Base-by-base conservation (phyloP, 2,888 invertebrate genomes). In the Cephus runcator region DNA sequence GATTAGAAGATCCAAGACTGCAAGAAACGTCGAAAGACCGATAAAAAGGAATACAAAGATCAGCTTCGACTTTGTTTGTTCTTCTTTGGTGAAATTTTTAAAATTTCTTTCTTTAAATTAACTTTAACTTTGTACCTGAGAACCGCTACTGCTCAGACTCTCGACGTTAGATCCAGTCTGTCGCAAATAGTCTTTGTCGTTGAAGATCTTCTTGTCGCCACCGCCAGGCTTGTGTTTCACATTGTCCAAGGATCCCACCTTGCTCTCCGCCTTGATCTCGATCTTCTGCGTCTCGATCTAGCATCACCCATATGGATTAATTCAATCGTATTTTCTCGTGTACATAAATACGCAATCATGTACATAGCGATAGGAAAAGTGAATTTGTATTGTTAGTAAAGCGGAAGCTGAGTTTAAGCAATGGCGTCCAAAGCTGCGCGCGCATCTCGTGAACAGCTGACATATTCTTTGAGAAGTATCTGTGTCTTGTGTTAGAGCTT, bases 141-240 rank as follows among this genome's bases (percentile, higher is more conserved):
- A 87, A 77, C 89, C 89, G 81, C 90, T 91, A 77, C 90, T 90
- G 78, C 88, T 88, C 79, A 90, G 84, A 77, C 88, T 89, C 80
- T 89, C 90, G 6, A 88, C 88, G 76, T 88, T 88, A 1, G 88
- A 86, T 76, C 88, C 84, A 23, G 87, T 94, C 93, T 97, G 97
- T 93, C 96, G 96, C 92, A 97, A 94, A 93, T 97, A 97, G 83
- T 96, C 96, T 93, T 96, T 97, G 92, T 97, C 97, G 91, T 97
- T 97, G 92, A 97, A 97, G 90, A 98, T 98, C 93, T 97, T 98
- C 93, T 97, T 96, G 85, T 97, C 97, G 75, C 98, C 98, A 81
- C 98, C 98, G 86, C 97, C 97, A 79, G 98, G 97, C 93, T 94
- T 96, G 93, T 98, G 96, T 92, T 96, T 96, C 86, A 98, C 95